Evolutionary conservation across 2,888 invertebrate genomes (phyloP).

Genomic region (Disparrhopalites patrizii): DNA sequence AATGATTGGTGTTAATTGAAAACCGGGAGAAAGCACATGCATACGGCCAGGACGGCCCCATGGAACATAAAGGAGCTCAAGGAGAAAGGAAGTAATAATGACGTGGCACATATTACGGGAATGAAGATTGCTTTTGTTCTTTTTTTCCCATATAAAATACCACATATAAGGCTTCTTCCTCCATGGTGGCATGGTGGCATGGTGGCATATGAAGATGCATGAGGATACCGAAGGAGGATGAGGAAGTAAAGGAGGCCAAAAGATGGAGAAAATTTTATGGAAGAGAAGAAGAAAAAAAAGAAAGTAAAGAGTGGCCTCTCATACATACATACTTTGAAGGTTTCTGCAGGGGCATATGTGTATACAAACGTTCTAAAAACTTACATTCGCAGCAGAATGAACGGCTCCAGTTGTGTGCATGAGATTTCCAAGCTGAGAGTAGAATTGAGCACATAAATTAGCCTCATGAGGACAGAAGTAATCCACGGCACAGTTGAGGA

Average conservation of each 20-base stretch:
- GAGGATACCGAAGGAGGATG: too few species aligned
- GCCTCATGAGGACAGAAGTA: constrained; percentile 40
- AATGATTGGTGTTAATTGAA: constrained; percentile 27
- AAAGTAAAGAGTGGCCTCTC: not conserved
- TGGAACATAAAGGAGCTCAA: not conserved
- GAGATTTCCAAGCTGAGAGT: constrained; percentile 44
- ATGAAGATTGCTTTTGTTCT: constrained; percentile 17
- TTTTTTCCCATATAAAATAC: not conserved
- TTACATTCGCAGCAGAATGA: constrained; percentile 41
- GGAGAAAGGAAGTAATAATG: constrained; percentile 12
- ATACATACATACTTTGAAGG: too few species aligned
- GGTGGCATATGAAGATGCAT: too few species aligned
- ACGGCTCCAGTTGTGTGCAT: constrained; percentile 44
- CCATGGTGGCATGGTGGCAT: too few species aligned
- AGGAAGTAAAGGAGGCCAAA: not conserved
- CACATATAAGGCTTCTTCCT: not conserved
- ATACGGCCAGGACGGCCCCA: not conserved
- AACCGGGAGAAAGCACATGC: not conserved
- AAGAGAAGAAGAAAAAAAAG: not conserved
- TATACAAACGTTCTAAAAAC: too few species aligned
- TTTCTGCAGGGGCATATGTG: too few species aligned
- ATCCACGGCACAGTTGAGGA: constrained; percentile 39
- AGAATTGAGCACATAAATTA: constrained; percentile 43
- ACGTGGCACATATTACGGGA: constrained; percentile 14
- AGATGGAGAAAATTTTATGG: not conserved